phyloP scores from a whole-genome alignment of 2,888 invertebrate species.

The Bugulina stolonifera region DNA sequence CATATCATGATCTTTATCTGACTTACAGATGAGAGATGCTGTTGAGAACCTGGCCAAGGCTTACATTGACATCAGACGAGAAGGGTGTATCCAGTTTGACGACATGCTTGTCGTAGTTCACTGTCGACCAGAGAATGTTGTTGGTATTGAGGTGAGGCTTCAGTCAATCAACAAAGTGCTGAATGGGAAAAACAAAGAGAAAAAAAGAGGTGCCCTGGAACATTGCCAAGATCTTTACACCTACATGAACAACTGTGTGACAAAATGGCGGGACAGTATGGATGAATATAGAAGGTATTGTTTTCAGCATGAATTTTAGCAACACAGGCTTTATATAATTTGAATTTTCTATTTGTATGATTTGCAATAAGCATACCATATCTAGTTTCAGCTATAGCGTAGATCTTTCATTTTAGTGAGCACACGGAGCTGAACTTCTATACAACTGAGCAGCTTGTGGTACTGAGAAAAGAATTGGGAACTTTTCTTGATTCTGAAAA shows the following conservation, averaged over 20 bases:
- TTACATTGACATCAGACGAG: constrained; percentile 13
- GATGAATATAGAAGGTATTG: not conserved
- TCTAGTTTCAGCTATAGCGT: not conserved
- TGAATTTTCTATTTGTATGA: no score
- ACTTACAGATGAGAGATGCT: constrained; percentile 24
- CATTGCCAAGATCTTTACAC: constrained; percentile 6
- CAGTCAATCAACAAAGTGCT: not conserved
- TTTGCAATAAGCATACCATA: no score
- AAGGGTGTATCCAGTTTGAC: constrained; percentile 22
- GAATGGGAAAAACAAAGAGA: not conserved
- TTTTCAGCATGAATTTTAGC: not conserved
- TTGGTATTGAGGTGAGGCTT: constrained; percentile 4
- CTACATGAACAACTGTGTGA: constrained; percentile 3
- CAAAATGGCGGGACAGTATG: constrained; percentile 7
- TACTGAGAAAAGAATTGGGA: constrained; percentile 33
- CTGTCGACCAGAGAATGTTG: not conserved
- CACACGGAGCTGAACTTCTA: constrained; percentile 37
- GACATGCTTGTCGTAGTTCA: constrained; percentile 14
- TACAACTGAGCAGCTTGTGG: constrained; percentile 41
- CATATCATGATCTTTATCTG: no score
- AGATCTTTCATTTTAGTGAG: not conserved
- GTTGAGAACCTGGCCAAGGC: constrained; percentile 18
- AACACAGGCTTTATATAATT: no score
- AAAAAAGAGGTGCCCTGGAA: not conserved
- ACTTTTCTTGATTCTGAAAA: not conserved